A percentile compares a stretch with the other conserved stretches of the same genome.
These are phyloP conservation scores for Hyles euphorbiae DNA, from an alignment of 1,140 invertebrate genomes.

Conservation along the genomic window DNA sequence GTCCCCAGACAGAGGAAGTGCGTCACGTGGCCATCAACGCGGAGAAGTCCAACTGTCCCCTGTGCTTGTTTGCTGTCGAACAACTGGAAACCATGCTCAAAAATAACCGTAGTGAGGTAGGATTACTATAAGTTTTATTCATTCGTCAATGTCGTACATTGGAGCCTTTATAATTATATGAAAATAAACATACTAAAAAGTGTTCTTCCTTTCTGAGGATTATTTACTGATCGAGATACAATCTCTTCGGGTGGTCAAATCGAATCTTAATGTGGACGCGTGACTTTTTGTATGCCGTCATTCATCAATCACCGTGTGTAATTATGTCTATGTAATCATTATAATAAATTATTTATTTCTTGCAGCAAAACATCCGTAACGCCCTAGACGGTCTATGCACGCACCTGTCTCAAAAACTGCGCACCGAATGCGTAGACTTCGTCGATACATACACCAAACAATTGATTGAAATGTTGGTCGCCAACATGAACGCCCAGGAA, in stretches of 20 bases:
- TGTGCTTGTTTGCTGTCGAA: conserved; percentile 87
- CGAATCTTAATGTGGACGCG: too few relatives aligned
- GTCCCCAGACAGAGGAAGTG: conserved; percentile 69
- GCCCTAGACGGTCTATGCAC: conserved; percentile 85
- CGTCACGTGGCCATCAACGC: conserved; percentile 75
- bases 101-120: conserved; percentile 83
- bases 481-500: conserved; percentile 86
- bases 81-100: conserved; percentile 81
- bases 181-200: too few relatives aligned
- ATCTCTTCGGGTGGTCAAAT: too few relatives aligned
- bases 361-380: conserved; percentile 80
- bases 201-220: too few relatives aligned
- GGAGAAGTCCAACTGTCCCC: conserved; percentile 79
- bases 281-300: too few relatives aligned
- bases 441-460: conserved; percentile 85
- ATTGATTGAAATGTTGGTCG: conserved; percentile 85
- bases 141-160: too few relatives aligned
- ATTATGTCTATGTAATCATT: too few relatives aligned
- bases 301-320: too few relatives aligned
- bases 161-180: neutral
- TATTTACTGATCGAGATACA: too few relatives aligned
- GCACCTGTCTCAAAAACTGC: conserved; percentile 79
- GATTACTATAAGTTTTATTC: conserved; percentile 2
- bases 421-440: conserved; percentile 83
- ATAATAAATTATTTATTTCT: too few relatives aligned